These are phyloP conservation scores for Agrypnia vestita DNA, from an alignment of 1,140 invertebrate species.

Conservation along the genomic window DNA sequence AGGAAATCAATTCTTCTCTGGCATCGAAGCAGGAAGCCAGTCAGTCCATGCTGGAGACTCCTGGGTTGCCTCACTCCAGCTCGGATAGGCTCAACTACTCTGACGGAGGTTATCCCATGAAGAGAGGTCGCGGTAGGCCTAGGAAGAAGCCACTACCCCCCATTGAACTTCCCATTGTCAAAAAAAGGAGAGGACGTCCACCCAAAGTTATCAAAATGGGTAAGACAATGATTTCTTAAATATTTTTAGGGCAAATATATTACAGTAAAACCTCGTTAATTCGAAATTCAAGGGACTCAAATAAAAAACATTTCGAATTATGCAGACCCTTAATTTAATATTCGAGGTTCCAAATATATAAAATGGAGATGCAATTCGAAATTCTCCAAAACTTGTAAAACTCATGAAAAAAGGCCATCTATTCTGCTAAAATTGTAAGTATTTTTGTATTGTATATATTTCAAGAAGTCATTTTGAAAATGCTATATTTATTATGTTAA, in stretches of 20 bases:
- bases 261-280: too few species aligned
- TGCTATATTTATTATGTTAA: too few species aligned
- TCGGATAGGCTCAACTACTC: conserved; percentile 35
- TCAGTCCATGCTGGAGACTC: conserved; percentile 29
- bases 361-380: too few species aligned
- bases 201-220: conserved; percentile 64
- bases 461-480: too few species aligned
- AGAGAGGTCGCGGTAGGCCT: conserved; percentile 66
- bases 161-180: conserved; percentile 67
- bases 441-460: too few species aligned
- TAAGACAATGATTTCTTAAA: conserved; percentile 19
- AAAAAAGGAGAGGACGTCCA: conserved; percentile 69
- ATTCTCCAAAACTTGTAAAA: too few species aligned
- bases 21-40: conserved; percentile 8
- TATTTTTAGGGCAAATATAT: neutral
- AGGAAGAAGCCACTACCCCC: conserved; percentile 69
- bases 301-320: too few species aligned
- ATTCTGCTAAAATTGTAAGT: too few species aligned
- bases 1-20: conserved; percentile 1
- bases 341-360: too few species aligned
- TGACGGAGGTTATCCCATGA: conserved; percentile 62
- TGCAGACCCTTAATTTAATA: too few species aligned
- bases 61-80: neutral
- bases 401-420: too few species aligned
- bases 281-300: too few species aligned